Conservation (phyloP, 2,113 vertebrate genomes). For the Nothobranchius furzeri region DNA sequence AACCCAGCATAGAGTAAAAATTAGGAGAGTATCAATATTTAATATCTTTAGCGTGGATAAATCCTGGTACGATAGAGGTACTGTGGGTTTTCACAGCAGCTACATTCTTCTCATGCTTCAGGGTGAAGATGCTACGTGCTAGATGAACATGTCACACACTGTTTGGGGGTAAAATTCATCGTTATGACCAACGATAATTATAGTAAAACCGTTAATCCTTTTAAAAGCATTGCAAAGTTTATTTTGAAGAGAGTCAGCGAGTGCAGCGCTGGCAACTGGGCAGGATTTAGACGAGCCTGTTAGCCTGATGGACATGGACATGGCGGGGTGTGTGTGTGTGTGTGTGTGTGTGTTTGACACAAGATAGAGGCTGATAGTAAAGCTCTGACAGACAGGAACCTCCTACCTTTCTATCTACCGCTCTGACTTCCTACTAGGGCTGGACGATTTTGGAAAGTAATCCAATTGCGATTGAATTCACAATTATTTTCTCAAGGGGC, state of each 20-base stretch:
- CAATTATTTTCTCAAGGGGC: no score
- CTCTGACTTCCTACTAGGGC: constrained; percentile 22
- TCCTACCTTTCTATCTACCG: constrained; percentile 29
- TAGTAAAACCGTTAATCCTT: neutral
- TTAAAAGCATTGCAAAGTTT: neutral
- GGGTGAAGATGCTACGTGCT: neutral
- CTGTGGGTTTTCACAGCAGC: neutral
- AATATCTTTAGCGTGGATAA: neutral
- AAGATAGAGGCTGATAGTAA: constrained; percentile 28
- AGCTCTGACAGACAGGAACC: constrained; percentile 39
- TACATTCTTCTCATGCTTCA: neutral
- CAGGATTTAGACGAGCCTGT: constrained; percentile 49
- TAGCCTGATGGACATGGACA: constrained; percentile 47
- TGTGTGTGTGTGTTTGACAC: constrained; percentile 23
- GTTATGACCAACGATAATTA: neutral
- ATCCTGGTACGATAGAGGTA: neutral
- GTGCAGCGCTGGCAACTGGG: constrained; percentile 42
- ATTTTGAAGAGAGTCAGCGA: constrained; percentile 54
- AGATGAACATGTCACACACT: neutral
- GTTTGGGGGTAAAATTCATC: neutral
- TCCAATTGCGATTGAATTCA: no score
- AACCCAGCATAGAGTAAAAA: no score
- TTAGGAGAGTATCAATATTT: neutral
- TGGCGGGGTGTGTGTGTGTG: constrained; percentile 16
- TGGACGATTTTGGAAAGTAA: no score